phyloP scores from a whole-genome alignment of 2,888 invertebrate genomes.

The Acanthosepion lycidas region DNA sequence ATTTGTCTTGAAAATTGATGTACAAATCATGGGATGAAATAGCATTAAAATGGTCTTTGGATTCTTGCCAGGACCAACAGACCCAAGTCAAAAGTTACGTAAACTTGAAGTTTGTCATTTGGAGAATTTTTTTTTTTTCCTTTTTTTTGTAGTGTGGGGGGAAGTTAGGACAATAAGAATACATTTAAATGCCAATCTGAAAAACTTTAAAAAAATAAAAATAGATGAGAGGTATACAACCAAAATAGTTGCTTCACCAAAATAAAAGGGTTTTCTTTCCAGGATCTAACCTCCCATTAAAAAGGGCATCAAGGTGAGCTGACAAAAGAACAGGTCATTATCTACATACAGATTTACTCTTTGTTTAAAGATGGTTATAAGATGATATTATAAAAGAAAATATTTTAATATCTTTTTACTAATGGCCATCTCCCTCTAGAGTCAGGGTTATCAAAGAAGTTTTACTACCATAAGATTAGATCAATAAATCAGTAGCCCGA shows the following conservation, averaged over 20 bases:
- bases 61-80: neutral
- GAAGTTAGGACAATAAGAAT: neutral
- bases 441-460: too few relatives aligned
- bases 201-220: neutral
- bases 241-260: neutral
- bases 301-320: neutral
- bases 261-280: neutral
- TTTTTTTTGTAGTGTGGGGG: neutral
- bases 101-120: neutral
- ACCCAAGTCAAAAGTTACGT: neutral
- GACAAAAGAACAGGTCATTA: neutral
- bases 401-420: too few relatives aligned
- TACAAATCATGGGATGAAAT: neutral
- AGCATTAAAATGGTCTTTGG: neutral
- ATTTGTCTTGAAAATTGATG: constrained; percentile 33
- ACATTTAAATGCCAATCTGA: constrained; percentile 21
- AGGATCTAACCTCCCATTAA: neutral
- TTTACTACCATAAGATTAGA: too few relatives aligned
- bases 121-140: neutral
- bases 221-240: neutral
- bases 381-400: neutral
- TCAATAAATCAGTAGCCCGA: too few relatives aligned
- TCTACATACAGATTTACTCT: neutral
- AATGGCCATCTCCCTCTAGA: too few relatives aligned
- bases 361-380: neutral